Evolutionary conservation across 2,888 invertebrate genomes (phyloP).

Genomic region (Alcis repandata): DNA sequence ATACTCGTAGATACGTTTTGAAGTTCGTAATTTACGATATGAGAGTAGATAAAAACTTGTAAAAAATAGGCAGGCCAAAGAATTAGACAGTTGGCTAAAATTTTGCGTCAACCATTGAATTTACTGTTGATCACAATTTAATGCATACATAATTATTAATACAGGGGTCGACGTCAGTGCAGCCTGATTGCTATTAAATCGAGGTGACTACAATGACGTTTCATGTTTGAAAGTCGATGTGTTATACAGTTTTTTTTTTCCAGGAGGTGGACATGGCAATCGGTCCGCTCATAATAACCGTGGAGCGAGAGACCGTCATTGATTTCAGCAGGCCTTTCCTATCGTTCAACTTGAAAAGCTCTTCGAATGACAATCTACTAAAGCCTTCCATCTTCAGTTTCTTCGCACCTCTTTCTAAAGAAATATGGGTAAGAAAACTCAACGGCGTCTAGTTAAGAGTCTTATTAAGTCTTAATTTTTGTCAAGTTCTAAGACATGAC

Average conservation of each 20-base stretch:
- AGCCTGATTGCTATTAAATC: too few species aligned
- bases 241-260: constrained; percentile 49
- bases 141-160: too few species aligned
- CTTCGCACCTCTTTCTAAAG: constrained; percentile 96
- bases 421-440: constrained; percentile 95
- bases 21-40: too few species aligned
- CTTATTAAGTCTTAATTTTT: too few species aligned
- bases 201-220: not conserved
- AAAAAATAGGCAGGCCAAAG: too few species aligned
- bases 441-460: not conserved
- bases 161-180: too few species aligned
- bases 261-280: constrained; percentile 98
- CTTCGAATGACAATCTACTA: constrained; percentile 94
- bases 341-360: constrained; percentile 98
- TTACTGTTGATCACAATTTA: too few species aligned
- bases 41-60: too few species aligned
- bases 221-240: not conserved
- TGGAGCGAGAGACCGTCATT: constrained; percentile 96
- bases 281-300: constrained; percentile 97
- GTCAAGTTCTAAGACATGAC: too few species aligned
- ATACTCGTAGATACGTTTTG: too few species aligned
- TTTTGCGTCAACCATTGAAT: too few species aligned
- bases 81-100: too few species aligned
- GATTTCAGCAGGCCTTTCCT: constrained; percentile 99
- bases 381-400: constrained; percentile 98